Conservation (phyloP, 2,797 vertebrate species). For the Eupleurogrammus muticus region DNA sequence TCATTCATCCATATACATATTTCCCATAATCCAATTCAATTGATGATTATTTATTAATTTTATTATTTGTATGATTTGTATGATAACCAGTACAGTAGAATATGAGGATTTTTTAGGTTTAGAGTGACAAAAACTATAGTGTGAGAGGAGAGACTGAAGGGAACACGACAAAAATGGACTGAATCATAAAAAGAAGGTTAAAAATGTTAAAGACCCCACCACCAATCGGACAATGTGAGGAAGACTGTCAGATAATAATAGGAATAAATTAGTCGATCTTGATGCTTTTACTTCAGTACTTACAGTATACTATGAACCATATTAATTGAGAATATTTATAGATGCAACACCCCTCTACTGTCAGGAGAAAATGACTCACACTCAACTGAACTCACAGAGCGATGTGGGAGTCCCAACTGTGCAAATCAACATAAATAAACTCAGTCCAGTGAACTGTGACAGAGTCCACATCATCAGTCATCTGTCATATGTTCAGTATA, state of each 20-base stretch:
- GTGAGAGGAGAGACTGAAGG: conserved; percentile 9
- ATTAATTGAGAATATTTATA: background rate
- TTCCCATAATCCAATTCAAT: too few relatives aligned
- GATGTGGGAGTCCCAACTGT: conserved; percentile 35
- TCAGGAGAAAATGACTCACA: conserved; percentile 18
- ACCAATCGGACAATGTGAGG: background rate
- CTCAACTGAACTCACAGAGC: background rate
- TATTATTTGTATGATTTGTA: background rate
- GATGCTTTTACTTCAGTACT: background rate
- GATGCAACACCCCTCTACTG: background rate
- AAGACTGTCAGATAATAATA: background rate
- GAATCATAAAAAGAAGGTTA: conserved; percentile 16
- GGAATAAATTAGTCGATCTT: background rate
- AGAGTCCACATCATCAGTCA: conserved; percentile 42
- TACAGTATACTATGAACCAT: background rate
- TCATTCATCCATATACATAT: too few relatives aligned
- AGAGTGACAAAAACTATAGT: conserved; percentile 33
- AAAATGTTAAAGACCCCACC: conserved; percentile 9
- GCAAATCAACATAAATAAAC: conserved; percentile 55
- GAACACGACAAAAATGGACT: conserved; percentile 48
- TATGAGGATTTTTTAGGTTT: conserved; percentile 7
- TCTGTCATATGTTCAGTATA: conserved; percentile 44
- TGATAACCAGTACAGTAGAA: background rate
- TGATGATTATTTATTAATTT: too few relatives aligned
- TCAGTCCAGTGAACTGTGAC: conserved; percentile 55